A percentile compares a stretch with the other conserved stretches of the same genome.
phyloP scores from a whole-genome alignment of 2,113 vertebrate species.

The Melanocharis versteri region DNA sequence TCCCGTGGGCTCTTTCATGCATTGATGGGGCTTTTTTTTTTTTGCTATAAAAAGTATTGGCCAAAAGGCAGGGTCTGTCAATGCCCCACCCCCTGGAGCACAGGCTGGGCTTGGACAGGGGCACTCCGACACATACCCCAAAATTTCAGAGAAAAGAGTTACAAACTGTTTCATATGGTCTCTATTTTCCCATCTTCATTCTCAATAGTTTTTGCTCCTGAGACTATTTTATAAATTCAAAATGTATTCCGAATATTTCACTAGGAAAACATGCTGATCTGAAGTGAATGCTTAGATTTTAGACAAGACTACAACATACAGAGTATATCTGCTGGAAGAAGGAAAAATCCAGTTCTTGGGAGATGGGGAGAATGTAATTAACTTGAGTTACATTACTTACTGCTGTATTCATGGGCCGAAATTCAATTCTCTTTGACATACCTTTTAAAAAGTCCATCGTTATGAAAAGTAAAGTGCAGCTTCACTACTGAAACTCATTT shows the following conservation, averaged over 20 bases:
- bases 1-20: background rate
- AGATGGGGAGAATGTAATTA: background rate
- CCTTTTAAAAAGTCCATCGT: conserved; percentile 1
- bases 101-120: background rate
- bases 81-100: rapidly evolving
- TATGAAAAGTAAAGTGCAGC: background rate
- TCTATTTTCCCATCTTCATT: background rate
- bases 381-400: background rate
- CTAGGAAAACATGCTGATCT: background rate
- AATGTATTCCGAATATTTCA: background rate
- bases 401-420: background rate
- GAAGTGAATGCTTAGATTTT: background rate
- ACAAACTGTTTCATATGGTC: rapidly evolving
- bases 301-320: background rate
- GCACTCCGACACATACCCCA: background rate
- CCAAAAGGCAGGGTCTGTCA: background rate
- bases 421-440: conserved; percentile 1
- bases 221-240: background rate
- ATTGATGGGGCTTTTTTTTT: background rate
- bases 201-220: background rate
- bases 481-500: background rate
- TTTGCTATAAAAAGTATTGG: background rate
- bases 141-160: background rate
- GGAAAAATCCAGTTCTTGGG: background rate
- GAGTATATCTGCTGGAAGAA: background rate